These are phyloP conservation scores for Chromoteleia sp. DNA, from an alignment of 2,888 invertebrate species.

Conservation along the genomic window DNA sequence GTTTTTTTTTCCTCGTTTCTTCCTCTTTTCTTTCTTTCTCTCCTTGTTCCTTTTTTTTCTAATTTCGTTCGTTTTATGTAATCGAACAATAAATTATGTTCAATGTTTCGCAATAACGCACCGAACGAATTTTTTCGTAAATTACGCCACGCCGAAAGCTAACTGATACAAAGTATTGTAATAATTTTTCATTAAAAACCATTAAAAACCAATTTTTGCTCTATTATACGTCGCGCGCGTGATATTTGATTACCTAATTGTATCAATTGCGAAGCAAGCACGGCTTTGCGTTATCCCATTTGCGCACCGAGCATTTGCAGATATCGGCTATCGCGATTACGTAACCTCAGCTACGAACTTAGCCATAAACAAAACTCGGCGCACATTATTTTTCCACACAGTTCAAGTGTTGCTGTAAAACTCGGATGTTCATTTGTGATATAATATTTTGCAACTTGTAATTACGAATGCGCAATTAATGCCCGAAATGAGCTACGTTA, in stretches of 20 bases:
- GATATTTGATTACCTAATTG: constrained; percentile 67
- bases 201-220: constrained; percentile 53
- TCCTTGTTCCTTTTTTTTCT: constrained; percentile 16
- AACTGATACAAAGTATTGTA: constrained; percentile 50
- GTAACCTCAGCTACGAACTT: constrained; percentile 45
- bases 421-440: constrained; percentile 28
- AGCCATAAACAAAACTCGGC: constrained; percentile 48
- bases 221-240: constrained; percentile 40
- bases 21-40: background rate
- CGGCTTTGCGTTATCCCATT: constrained; percentile 41
- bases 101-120: constrained; percentile 20
- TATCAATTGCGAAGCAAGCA: constrained; percentile 56
- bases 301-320: constrained; percentile 24
- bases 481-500: constrained; percentile 15
- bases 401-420: constrained; percentile 39
- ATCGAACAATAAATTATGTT: constrained; percentile 28
- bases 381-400: constrained; percentile 42
- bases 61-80: constrained; percentile 28
- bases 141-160: constrained; percentile 38
- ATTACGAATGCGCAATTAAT: constrained; percentile 41
- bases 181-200: constrained; percentile 62
- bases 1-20: background rate
- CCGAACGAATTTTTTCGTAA: constrained; percentile 41
- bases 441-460: constrained; percentile 30
- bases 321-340: constrained; percentile 46